Conservation (phyloP, 1,140 invertebrate genomes). For the Araneus ventricosus region DNA sequence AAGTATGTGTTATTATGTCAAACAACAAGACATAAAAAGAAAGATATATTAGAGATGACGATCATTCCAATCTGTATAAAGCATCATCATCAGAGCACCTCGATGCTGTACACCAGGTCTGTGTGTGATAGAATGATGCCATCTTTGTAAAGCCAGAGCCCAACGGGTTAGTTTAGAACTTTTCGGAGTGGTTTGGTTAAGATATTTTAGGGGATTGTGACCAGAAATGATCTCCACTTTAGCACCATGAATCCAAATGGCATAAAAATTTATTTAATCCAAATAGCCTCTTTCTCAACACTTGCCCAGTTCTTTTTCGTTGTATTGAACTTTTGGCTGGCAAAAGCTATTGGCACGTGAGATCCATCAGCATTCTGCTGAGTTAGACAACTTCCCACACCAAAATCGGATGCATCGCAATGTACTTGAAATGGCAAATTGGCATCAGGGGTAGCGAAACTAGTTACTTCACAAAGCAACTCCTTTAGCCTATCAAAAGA, state of each 20-base stretch:
- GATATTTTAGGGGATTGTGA: constrained; percentile 20
- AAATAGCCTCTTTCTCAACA: too few relatives aligned
- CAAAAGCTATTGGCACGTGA: not conserved
- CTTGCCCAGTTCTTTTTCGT: too few relatives aligned
- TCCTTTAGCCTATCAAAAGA: too few relatives aligned
- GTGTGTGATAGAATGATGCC: not conserved
- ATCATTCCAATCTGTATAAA: too few relatives aligned
- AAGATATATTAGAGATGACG: too few relatives aligned
- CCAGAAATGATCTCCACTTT: not conserved
- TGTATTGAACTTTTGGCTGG: not conserved
- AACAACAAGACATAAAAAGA: too few relatives aligned
- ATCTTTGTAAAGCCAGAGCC: constrained; percentile 4
- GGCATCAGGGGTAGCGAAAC: too few relatives aligned
- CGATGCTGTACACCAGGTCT: not conserved
- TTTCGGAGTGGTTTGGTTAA: not conserved
- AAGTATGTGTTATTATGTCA: too few relatives aligned
- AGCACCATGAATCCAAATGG: not conserved
- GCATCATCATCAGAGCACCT: too few relatives aligned
- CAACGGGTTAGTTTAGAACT: not conserved
- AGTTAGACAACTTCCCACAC: not conserved
- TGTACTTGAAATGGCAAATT: too few relatives aligned
- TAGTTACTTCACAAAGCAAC: too few relatives aligned
- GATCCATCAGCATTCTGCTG: not conserved
- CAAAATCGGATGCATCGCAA: too few relatives aligned
- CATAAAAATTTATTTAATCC: not conserved